Base-by-base conservation (phyloP, 2,888 invertebrate genomes). In the Empis livida region DNA sequence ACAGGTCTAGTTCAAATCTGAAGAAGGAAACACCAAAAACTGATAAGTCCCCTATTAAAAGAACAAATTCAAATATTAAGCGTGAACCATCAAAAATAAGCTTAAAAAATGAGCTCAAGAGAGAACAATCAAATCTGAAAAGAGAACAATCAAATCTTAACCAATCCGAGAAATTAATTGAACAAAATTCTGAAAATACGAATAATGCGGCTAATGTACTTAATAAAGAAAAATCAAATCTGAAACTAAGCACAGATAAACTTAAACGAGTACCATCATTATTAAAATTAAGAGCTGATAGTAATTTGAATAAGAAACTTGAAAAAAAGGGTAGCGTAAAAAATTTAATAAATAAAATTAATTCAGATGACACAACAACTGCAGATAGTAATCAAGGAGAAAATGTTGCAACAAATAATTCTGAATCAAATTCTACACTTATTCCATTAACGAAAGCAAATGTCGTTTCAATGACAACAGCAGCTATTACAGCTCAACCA, bases 381-480 rank as follows among this genome's bases (percentile, higher is more conserved):
- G 37, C 41, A 14, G 27, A 41, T n/a, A n/a, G n/a, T n/a, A n/a
- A 8, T 9, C 20, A 5, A 6, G 2, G 1, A 41, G 1, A 9
- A 27, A 17, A 41, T 10, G 20, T 14, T 9, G n/a, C 20, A n/a
- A 5, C 15, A n/a, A 14, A 27, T 23, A 13, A 37, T 11, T 4
- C 9, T 20, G 43, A 49, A 11, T 14, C 44, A 13, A 47, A 49
- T 32, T 49, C 55, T 47, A 57, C 57, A 55, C 51, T 60, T 30
- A 53, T 57, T 17, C 53, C 58, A 14, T 31, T 59, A 43, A 58
- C 58, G 16, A 58, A 56, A 50, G 49, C 56, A 32, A 56, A 57
- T 52, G 67, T 76, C 17, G 69, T 76, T 39, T 75, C 76, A 15
- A 76, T 76, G 75, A 76, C 76, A 13, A 75, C 75, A 6, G 75